Conservation (phyloP, 2,113 vertebrate species). For the Etheostoma cragini region DNA sequence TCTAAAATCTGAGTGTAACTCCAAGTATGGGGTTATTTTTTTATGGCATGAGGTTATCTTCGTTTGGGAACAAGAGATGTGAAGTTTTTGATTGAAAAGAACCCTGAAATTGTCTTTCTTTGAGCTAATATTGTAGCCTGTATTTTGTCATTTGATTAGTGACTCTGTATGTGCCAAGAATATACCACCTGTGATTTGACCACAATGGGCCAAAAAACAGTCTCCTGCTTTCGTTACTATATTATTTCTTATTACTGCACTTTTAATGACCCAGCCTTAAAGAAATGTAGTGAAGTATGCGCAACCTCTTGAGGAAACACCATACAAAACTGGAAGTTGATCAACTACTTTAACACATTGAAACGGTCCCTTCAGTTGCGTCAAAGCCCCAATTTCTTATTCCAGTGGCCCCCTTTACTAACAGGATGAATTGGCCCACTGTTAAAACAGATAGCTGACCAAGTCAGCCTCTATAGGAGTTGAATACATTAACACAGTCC, state of each 20-base stretch:
- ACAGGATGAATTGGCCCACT: conserved; percentile 65
- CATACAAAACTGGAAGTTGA: conserved; percentile 37
- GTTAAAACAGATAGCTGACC: conserved; percentile 46
- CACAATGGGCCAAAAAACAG: no score
- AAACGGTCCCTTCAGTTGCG: conserved; percentile 54
- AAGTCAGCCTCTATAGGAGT: conserved; percentile 55
- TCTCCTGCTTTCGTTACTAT: background rate
- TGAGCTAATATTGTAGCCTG: background rate
- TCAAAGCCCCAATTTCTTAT: conserved; percentile 58
- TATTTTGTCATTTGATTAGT: background rate
- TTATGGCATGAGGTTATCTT: conserved; percentile 2
- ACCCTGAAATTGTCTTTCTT: background rate
- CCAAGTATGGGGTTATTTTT: background rate
- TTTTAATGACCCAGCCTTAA: conserved; percentile 9
- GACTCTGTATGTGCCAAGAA: background rate
- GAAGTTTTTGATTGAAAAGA: background rate
- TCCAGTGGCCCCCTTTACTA: conserved; percentile 22
- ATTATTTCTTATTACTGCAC: background rate
- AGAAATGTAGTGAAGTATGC: conserved; percentile 14
- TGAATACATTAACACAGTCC: conserved; percentile 73
- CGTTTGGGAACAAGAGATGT: background rate
- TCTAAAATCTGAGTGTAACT: background rate
- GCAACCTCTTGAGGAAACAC: conserved; percentile 18
- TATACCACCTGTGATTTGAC: background rate
- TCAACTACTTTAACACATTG: conserved; percentile 38